Evolutionary conservation across 1,140 invertebrate species (phyloP), one percentile per base, ranked within the genome.

Genomic region (Notospermus geniculatus): DNA sequence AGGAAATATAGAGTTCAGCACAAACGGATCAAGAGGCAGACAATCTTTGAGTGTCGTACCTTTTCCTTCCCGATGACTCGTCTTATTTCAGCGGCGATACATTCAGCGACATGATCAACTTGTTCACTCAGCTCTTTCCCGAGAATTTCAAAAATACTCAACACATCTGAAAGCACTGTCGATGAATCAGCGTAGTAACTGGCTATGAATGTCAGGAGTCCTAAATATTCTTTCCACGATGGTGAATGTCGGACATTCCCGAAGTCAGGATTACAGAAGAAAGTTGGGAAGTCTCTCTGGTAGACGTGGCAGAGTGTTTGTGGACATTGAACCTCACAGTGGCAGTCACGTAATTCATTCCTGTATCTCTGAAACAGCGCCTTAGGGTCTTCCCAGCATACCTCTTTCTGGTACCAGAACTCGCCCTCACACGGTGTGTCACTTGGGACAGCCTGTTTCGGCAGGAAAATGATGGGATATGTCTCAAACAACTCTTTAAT

Each of bases 351-450:
- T 22, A 79, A 57, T 7, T 68, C 54, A 0, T 63, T 15, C 22
- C 62, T 55, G 61, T 76, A 70, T 50, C 72, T 75, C 27, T 36
- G 9, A 53, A 79, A 73, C 17, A 79, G 66, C 27, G 64, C 68
- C 19, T 71, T 75, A 1, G 55, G 61, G 54, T 79, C 77, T 9
- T 62, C 46, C 73, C 76, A 71, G 71, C 77, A 77, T 1, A 79
- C 62, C 62, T 79, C 76, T 11, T 71, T 52, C 43, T 67, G 41
- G 1, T 54, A 65, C 23, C 72, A 43, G 70, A 79, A 75, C 41
- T 60, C 55, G 7, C 77, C 77, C 41, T 39, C 29, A 22, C 32
- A 57, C 19, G 28, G 0, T 30, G 9, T n/a, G n/a, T 15, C 2
- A 15, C 41, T 22, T 17, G 22, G 27, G 23, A n/a, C n/a, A n/a